phyloP scores from a whole-genome alignment of 2,113 vertebrate species.

The Xiphophorus couchianus region DNA sequence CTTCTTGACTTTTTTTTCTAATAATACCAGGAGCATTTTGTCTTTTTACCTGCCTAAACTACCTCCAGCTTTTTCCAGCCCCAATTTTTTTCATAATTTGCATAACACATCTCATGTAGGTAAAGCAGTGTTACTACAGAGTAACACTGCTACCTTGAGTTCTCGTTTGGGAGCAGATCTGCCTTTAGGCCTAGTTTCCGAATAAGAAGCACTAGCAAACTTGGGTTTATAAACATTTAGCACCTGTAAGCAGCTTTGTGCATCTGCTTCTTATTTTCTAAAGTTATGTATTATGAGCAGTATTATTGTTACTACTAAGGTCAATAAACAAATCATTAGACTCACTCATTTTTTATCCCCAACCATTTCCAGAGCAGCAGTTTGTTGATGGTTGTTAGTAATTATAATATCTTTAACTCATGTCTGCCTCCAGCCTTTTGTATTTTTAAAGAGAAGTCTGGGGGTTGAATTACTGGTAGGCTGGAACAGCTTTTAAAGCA shows the following conservation, averaged over 20 bases:
- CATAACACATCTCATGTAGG: too few species aligned
- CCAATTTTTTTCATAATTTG: too few species aligned
- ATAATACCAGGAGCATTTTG: too few species aligned
- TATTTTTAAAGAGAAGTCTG: constrained; percentile 39
- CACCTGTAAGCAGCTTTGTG: neutral
- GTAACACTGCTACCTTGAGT: neutral
- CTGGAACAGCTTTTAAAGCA: constrained; percentile 46
- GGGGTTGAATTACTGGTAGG: constrained; percentile 33
- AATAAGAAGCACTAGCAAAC: neutral
- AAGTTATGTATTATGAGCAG: constrained; percentile 13
- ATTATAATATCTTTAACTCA: constrained; percentile 52
- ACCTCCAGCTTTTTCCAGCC: too few species aligned
- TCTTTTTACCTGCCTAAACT: too few species aligned
- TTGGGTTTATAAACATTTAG: neutral
- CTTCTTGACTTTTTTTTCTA: too few species aligned
- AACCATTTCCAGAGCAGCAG: constrained; percentile 32
- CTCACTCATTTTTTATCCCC: constrained; percentile 14
- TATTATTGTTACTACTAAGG: constrained; percentile 14
- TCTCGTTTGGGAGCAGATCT: neutral
- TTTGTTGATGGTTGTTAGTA: constrained; percentile 42
- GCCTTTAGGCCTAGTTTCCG: neutral
- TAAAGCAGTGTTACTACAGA: neutral
- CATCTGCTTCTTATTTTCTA: neutral
- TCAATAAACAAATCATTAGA: constrained; percentile 26
- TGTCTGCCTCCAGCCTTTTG: constrained; percentile 48